Conservation (phyloP, 2,888 invertebrate genomes). For the Chesias legatella region DNA sequence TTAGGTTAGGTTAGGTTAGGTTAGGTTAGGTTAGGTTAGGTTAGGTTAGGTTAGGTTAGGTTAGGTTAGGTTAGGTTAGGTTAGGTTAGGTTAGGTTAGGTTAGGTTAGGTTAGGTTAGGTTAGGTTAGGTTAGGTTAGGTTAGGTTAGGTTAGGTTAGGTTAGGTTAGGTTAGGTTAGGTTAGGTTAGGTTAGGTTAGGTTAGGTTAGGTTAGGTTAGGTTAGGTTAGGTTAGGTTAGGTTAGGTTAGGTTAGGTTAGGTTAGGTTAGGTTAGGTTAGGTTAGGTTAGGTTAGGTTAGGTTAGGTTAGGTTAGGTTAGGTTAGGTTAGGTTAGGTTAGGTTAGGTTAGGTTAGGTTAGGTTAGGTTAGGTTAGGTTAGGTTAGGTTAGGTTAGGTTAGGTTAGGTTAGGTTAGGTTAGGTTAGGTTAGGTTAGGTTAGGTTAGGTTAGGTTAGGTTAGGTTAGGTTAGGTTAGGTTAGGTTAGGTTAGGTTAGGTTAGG, state of each 20-base stretch:
- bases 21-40: constrained; percentile 28
- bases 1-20: constrained; percentile 12
- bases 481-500: constrained; percentile 18
- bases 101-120: constrained; percentile 9
- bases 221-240: constrained; percentile 29
- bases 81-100: constrained; percentile 28
- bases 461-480: constrained; percentile 23
- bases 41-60: constrained; percentile 35
- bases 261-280: constrained; percentile 26
- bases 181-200: constrained; percentile 4
- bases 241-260: constrained; percentile 27
- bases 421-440: constrained; percentile 24
- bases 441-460: constrained; percentile 20
- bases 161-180: constrained; percentile 14
- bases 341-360: constrained; percentile 21
- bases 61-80: constrained; percentile 34
- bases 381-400: constrained; percentile 22
- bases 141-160: constrained; percentile 8
- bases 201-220: constrained; percentile 22
- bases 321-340: constrained; percentile 17
- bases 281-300: constrained; percentile 11
- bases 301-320: constrained; percentile 19
- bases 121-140: constrained; percentile 9
- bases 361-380: constrained; percentile 23
- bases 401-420: constrained; percentile 23